Conservation (phyloP, 1,140 invertebrate genomes). For the Drosophila sechellia region DNA sequence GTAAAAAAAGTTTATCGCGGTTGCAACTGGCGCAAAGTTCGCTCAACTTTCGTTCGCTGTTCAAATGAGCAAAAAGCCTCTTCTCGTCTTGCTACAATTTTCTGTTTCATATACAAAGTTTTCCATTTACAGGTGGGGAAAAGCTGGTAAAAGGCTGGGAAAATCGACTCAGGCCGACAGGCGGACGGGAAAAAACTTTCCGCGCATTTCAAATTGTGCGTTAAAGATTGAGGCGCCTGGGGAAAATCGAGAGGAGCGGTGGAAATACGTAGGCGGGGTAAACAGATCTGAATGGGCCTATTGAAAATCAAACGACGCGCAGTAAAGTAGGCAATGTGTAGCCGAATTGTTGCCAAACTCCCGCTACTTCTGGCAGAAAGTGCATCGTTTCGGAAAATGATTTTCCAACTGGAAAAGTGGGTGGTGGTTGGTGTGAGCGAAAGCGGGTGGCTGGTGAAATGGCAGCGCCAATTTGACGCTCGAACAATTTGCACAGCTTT, state of each 20-base stretch:
- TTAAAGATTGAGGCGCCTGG: constrained; percentile 67
- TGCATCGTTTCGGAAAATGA: constrained; percentile 62
- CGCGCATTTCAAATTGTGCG: constrained; percentile 77
- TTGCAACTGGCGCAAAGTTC: constrained; percentile 69
- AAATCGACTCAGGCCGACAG: constrained; percentile 18
- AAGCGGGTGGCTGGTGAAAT: constrained; percentile 23
- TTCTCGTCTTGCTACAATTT: constrained; percentile 51
- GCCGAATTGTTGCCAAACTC: constrained; percentile 30
- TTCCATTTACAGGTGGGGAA: constrained; percentile 13
- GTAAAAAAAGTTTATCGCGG: constrained; percentile 70
- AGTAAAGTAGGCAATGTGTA: constrained; percentile 68
- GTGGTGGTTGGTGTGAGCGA: neutral
- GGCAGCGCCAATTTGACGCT: constrained; percentile 79
- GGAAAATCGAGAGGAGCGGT: neutral
- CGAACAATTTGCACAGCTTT: constrained; percentile 81
- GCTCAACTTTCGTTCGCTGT: constrained; percentile 59
- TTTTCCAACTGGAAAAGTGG: constrained; percentile 21
- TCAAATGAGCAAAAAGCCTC: constrained; percentile 61
- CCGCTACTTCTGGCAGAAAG: constrained; percentile 21
- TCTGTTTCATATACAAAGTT: constrained; percentile 73
- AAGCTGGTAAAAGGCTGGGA: neutral
- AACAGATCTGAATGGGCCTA: constrained; percentile 53
- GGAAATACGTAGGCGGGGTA: neutral
- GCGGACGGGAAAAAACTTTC: constrained; percentile 53
- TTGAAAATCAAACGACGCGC: constrained; percentile 75